phyloP scores from a whole-genome alignment of 2,888 invertebrate species.

The Trissonchulus latispiculum region DNA sequence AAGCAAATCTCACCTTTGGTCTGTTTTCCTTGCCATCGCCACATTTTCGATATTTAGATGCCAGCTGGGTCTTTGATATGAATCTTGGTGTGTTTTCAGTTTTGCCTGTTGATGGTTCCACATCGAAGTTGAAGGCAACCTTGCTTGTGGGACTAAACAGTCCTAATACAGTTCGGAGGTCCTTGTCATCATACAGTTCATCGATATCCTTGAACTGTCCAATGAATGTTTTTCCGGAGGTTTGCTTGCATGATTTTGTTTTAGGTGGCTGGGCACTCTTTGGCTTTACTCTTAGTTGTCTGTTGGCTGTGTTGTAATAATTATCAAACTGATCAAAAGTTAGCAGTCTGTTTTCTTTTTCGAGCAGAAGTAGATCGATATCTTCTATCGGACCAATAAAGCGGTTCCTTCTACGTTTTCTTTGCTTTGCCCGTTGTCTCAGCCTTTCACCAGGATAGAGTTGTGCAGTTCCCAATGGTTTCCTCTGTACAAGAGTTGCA shows the following conservation, averaged over 20 bases:
- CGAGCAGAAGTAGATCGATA: constrained; percentile 20
- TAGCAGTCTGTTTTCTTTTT: constrained; percentile 13
- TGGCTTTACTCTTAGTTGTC: background rate
- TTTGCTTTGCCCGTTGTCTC: background rate
- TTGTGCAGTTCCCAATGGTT: too few species aligned
- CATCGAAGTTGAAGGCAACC: constrained; percentile 15
- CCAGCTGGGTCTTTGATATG: background rate
- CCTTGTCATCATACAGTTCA: constrained; percentile 12
- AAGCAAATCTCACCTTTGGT: background rate
- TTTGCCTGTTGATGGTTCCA: background rate
- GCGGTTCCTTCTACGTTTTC: constrained; percentile 3
- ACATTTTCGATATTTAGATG: background rate
- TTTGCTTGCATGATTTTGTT: constrained; percentile 6
- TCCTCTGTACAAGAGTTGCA: background rate
- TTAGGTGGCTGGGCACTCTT: background rate
- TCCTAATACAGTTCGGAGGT: constrained; percentile 10
- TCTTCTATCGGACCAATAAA: constrained; percentile 16
- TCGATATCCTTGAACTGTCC: constrained; percentile 17
- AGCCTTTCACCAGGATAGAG: too few species aligned
- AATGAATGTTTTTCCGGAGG: constrained; percentile 19
- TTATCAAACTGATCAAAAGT: constrained; percentile 21
- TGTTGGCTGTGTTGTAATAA: background rate
- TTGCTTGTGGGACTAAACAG: constrained; percentile 21
- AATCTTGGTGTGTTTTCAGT: background rate
- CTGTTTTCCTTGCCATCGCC: background rate